A percentile compares a stretch with the other conserved stretches of the same genome.
These are phyloP conservation scores for Diadumene lineata DNA, from an alignment of 92 coral and sea anemone species.

Conservation along the genomic window DNA sequence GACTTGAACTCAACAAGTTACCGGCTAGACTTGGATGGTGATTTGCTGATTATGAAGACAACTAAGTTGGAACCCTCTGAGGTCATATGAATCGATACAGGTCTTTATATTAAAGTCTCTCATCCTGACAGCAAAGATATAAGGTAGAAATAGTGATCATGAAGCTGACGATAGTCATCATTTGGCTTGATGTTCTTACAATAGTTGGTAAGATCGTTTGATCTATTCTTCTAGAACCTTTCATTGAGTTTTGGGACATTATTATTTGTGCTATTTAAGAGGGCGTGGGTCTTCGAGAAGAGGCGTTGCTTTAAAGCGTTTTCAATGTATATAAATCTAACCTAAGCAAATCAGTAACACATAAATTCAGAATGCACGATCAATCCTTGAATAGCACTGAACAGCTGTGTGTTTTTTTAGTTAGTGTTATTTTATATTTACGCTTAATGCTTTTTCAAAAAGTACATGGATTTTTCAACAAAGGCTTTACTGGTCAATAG, in stretches of 20 bases:
- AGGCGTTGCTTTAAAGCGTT: not conserved
- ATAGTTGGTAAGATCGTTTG: not conserved
- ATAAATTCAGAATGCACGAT: too few species aligned
- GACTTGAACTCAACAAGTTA: not conserved
- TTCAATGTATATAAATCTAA: too few species aligned
- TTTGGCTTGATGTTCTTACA: conserved; percentile 1
- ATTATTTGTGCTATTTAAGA: not conserved
- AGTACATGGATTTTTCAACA: too few species aligned
- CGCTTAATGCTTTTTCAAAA: too few species aligned
- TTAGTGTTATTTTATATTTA: too few species aligned
- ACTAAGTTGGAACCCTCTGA: not conserved
- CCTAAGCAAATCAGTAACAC: too few species aligned
- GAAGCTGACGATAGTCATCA: not conserved
- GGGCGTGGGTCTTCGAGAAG: not conserved
- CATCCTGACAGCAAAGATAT: not conserved
- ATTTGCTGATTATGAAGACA: conserved; percentile 4
- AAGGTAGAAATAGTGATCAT: not conserved
- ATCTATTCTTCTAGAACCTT: not conserved
- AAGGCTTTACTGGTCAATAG: too few species aligned
- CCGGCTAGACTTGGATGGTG: not conserved
- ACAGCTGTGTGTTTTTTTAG: too few species aligned
- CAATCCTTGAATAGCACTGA: too few species aligned
- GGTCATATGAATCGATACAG: not conserved
- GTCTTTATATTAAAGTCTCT: not conserved
- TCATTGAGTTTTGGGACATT: not conserved